Evolutionary conservation across 2,797 vertebrate genomes (phyloP).

Genomic region (Intellagama lesueurii): DNA sequence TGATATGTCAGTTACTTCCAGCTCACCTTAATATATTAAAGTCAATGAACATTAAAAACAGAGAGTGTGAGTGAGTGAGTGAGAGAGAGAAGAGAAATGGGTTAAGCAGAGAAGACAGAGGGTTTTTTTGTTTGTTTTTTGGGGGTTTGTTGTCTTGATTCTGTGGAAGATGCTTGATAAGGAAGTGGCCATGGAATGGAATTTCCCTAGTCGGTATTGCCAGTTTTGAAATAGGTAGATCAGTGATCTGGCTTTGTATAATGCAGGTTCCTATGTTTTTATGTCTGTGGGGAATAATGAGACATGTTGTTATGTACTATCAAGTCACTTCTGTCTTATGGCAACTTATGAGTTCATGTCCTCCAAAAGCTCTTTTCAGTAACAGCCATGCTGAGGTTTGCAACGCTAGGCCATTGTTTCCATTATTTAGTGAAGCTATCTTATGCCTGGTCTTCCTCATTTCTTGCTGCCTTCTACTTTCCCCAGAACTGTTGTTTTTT

Average conservation of each 20-base stretch:
- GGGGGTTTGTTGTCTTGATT: not conserved
- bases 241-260: not conserved
- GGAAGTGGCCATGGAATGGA: not conserved
- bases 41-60: not conserved
- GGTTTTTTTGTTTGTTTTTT: too few species aligned
- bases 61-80: not conserved
- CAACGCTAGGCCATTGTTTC: too few species aligned
- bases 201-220: not conserved
- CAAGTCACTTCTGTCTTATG: not conserved
- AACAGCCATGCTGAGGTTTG: too few species aligned
- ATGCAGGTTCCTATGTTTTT: not conserved
- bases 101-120: too few species aligned
- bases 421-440: too few species aligned
- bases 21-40: constrained; percentile 26
- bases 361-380: too few species aligned
- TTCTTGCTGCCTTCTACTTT: too few species aligned
- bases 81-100: too few species aligned
- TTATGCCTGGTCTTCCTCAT: too few species aligned
- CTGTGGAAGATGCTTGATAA: not conserved
- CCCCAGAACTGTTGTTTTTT: too few species aligned
- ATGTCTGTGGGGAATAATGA: not conserved
- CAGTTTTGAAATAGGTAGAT: not conserved
- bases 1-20: constrained; percentile 26
- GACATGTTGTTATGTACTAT: not conserved
- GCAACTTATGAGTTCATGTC: not conserved